Evolutionary conservation across 2,113 vertebrate species (phyloP), one percentile per base, ranked within the genome.

Genomic region (Apistogramma diplotaenia): DNA sequence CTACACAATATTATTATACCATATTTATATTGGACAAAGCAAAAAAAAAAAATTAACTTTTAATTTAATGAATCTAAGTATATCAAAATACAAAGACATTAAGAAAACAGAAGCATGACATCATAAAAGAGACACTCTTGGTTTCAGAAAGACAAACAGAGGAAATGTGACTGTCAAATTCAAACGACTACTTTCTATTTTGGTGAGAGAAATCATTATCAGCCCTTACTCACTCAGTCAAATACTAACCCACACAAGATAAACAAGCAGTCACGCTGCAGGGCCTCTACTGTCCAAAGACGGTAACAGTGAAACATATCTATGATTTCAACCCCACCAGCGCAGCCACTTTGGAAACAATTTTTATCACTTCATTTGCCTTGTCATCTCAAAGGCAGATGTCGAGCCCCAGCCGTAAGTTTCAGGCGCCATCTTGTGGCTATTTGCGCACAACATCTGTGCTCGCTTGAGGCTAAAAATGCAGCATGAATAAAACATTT

Each of bases 401-500:
- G 56, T 78, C 33, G 65, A 25, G 27, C 29, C n/a, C 23, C 85
- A 89, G 74, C 27, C 1, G 78, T 89, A 76, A 85, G 85, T 70
- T 85, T 73, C 31, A 83, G 46, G 85, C 90, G 89, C 93, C 93
- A 94, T 94, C 93, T 92, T 83, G 93, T 93, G 93, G 93, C 56
- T 12, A 1, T 9, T 0, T 2, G 18, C 7, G 53, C 1, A 5
- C 58, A 80, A 18, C 74, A 75, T 31, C 51, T 33, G 23, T 15
- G 46, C 19, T 72, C n/a, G 11, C 37, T 15, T 9, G 11, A 43
- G 29, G 53, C 6, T 9, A 1, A 73, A 74, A 43, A 46, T 31
- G 11, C 23, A 21, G 31, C 13, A 82, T 55, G 18, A 86, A 49
- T 49, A 73, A 5, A 67, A 35, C n/a, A 76, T 2, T 53, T 65